Evolutionary conservation across 64 coral and sea anemone species (phyloP).

Genomic region (Stichodactyla helianthus): DNA sequence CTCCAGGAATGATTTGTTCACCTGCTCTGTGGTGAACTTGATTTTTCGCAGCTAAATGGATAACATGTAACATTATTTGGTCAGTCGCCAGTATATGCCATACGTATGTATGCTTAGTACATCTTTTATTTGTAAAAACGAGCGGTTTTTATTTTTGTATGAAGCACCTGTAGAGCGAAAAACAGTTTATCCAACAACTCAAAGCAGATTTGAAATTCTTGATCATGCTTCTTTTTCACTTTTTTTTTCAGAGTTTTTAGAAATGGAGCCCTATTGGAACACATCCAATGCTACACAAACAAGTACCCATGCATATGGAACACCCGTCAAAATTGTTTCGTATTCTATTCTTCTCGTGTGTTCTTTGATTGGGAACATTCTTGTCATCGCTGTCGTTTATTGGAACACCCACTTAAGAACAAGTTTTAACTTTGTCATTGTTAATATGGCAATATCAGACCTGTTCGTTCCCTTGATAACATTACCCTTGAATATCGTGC

Average conservation of each 20-base stretch:
- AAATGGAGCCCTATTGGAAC: not conserved
- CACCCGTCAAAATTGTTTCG: not conserved
- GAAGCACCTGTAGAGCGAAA: too few relatives aligned
- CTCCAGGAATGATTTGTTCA: too few relatives aligned
- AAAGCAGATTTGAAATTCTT: too few relatives aligned
- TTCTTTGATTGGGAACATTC: slow-evolving; percentile 1
- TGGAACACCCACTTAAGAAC: not conserved
- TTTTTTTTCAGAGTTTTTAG: not conserved
- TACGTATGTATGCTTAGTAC: too few relatives aligned
- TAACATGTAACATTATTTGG: too few relatives aligned
- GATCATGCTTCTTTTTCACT: not conserved
- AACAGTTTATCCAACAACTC: too few relatives aligned
- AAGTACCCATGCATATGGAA: not conserved
- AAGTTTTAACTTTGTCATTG: not conserved
- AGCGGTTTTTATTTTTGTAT: too few relatives aligned
- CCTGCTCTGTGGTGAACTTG: too few relatives aligned
- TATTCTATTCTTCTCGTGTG: not conserved
- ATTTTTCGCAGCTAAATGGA: too few relatives aligned
- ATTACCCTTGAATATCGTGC: not conserved
- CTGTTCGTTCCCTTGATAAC: not conserved
- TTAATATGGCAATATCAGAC: slow-evolving; percentile 6
- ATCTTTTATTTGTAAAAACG: too few relatives aligned
- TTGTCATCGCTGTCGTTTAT: not conserved
- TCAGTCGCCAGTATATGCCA: too few relatives aligned
- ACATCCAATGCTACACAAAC: not conserved